Percentiles rank a stretch among this genome's conserved stretches.
Evolutionary conservation across 2,113 vertebrate genomes (phyloP).

Genomic region (Daubentonia madagascariensis): DNA sequence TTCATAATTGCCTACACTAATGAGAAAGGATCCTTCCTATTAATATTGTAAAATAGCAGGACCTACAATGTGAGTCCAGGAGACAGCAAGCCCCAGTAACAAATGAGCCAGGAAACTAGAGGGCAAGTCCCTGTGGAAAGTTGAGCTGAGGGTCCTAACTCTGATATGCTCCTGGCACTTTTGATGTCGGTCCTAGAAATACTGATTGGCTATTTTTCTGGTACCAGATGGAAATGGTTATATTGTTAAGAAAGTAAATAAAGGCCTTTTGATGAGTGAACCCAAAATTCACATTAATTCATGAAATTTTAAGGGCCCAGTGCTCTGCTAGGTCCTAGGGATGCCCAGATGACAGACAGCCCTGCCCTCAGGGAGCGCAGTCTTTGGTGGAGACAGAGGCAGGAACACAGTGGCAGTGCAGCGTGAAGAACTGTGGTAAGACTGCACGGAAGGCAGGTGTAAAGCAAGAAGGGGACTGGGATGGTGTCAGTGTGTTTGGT

Average conservation of each 20-base stretch:
- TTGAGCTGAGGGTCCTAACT: neutral
- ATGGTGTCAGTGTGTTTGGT: neutral
- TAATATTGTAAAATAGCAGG: constrained; percentile 16
- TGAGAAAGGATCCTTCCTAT: neutral
- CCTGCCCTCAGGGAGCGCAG: neutral
- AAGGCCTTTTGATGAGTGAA: constrained; percentile 48
- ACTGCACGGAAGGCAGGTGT: fast-evolving
- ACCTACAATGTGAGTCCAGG: neutral
- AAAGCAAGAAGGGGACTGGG: neutral
- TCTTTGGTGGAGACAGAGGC: neutral
- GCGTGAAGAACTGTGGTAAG: too few species aligned
- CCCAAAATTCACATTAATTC: neutral
- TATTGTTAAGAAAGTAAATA: constrained; percentile 55
- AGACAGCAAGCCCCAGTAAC: neutral
- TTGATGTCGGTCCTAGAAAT: constrained; percentile 7
- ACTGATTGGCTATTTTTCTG: constrained; percentile 29
- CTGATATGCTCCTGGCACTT: constrained; percentile 35
- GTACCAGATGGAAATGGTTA: constrained; percentile 60
- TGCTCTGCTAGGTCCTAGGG: neutral
- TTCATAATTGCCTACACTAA: constrained; percentile 4
- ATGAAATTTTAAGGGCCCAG: neutral
- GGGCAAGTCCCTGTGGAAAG: neutral
- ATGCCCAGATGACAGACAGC: neutral
- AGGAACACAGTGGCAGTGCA: fast-evolving
- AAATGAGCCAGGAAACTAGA: constrained; percentile 39